Conservation (phyloP, 2,888 invertebrate species). For the Platycheirus albimanus region DNA sequence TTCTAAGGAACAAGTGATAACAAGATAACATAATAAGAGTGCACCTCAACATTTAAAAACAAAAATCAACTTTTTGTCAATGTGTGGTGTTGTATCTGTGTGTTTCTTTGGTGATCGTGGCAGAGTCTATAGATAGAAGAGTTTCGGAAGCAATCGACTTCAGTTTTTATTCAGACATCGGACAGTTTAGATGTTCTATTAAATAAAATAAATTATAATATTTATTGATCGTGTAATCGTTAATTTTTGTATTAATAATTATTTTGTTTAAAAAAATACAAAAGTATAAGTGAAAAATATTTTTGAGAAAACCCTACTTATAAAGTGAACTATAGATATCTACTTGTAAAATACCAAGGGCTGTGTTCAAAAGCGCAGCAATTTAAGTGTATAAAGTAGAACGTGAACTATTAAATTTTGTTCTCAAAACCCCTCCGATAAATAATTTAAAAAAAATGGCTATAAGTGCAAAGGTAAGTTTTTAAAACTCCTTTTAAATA, state of each 20-base stretch:
- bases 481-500: neutral
- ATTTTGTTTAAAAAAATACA: too few relatives aligned
- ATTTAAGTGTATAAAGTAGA: neutral
- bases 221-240: neutral
- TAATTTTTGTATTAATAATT: too few relatives aligned
- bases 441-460: constrained; percentile 42
- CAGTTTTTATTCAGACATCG: constrained; percentile 67
- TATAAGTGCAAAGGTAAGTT: constrained; percentile 62
- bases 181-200: constrained; percentile 51
- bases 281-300: too few relatives aligned
- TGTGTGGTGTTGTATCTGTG: constrained; percentile 30
- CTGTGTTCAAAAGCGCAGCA: too few relatives aligned
- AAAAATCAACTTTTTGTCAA: constrained; percentile 14
- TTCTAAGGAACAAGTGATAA: constrained; percentile 12
- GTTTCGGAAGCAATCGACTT: constrained; percentile 50
- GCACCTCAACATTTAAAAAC: neutral
- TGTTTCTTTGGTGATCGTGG: constrained; percentile 48
- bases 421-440: neutral
- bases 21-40: constrained; percentile 5
- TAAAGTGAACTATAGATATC: too few relatives aligned
- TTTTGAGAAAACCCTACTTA: too few relatives aligned
- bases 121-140: constrained; percentile 67
- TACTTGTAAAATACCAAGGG: too few relatives aligned
- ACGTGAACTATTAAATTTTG: neutral
- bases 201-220: constrained; percentile 2